These are phyloP conservation scores for Sphinx pinastri DNA, from an alignment of 2,888 invertebrate species.

Conservation along the genomic window DNA sequence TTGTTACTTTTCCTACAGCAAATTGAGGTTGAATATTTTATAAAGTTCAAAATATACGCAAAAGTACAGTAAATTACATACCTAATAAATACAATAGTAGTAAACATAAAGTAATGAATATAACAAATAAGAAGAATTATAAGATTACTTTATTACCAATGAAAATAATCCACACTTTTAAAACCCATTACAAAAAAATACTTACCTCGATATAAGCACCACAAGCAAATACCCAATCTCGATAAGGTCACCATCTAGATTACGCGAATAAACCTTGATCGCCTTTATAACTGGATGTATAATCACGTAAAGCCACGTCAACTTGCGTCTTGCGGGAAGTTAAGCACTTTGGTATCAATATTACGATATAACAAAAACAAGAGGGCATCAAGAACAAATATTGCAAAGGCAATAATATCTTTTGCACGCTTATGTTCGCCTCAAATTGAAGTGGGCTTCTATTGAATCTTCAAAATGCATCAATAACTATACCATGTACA, in stretches of 20 bases:
- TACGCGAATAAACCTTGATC: neutral
- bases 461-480: neutral
- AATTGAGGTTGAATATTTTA: too few relatives aligned
- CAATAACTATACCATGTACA: too few relatives aligned
- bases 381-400: conserved; percentile 8
- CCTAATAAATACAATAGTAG: too few relatives aligned
- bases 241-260: neutral
- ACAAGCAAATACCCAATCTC: neutral
- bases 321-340: neutral
- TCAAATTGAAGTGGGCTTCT: conserved; percentile 1
- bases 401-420: neutral
- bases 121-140: too few relatives aligned
- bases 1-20: too few relatives aligned
- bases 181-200: neutral
- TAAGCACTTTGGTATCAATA: neutral
- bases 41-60: too few relatives aligned
- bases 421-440: neutral
- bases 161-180: neutral
- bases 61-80: too few relatives aligned
- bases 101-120: too few relatives aligned
- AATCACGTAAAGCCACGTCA: neutral
- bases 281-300: neutral
- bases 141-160: too few relatives aligned
- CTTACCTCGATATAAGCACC: too few relatives aligned
- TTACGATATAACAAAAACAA: conserved; percentile 1